A percentile compares a stretch with the other conserved stretches of the same genome.
Evolutionary conservation across 2,113 vertebrate genomes (phyloP).

Genomic region (Cichladusa arquata): DNA sequence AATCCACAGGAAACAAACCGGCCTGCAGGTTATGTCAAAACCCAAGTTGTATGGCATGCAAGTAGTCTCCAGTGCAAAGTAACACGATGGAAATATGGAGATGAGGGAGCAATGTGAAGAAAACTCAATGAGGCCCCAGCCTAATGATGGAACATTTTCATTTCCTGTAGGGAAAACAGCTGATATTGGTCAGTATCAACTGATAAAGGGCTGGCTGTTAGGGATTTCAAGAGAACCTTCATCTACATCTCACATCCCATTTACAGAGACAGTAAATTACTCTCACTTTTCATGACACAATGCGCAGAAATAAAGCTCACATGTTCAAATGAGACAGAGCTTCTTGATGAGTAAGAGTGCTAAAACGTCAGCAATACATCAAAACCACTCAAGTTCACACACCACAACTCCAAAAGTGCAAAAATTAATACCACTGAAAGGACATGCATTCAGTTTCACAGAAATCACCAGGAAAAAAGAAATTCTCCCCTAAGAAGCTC

Average conservation of each 20-base stretch:
- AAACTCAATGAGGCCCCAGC: not conserved
- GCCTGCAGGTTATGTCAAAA: not conserved
- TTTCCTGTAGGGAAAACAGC: not conserved
- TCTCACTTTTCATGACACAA: not conserved
- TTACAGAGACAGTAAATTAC: not conserved
- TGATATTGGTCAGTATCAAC: not conserved
- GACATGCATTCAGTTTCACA: not conserved
- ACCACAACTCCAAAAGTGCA: not conserved
- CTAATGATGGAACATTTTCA: not conserved
- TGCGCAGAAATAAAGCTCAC: not conserved
- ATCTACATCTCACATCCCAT: not conserved
- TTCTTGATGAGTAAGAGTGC: not conserved
- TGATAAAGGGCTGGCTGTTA: not conserved
- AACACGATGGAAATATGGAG: not conserved
- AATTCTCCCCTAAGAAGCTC: not conserved
- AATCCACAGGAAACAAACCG: not conserved
- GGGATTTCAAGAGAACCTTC: not conserved
- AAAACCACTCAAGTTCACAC: not conserved
- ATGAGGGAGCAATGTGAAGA: not conserved
- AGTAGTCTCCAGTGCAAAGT: not conserved
- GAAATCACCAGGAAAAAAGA: not conserved
- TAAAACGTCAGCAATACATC: not conserved
- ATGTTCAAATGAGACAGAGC: not conserved
- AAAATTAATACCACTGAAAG: not conserved
- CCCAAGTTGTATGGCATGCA: accelerated